Evolutionary conservation across 2,797 vertebrate species (phyloP).

Genomic region (Sebastolobus alascanus): DNA sequence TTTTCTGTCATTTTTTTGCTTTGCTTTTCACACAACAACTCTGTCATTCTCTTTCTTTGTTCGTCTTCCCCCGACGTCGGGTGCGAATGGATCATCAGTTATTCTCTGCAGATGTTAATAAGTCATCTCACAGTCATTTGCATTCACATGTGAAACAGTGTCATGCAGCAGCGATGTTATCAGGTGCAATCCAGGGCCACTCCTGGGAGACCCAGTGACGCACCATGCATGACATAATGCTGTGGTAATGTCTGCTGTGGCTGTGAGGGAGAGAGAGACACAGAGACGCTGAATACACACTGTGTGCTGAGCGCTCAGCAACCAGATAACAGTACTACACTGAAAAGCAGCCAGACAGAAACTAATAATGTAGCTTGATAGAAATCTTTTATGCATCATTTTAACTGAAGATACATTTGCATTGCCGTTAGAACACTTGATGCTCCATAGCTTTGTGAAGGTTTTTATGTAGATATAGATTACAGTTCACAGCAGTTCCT

Average conservation of each 20-base stretch:
- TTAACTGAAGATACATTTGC: constrained; percentile 6
- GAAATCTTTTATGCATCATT: constrained; percentile 16
- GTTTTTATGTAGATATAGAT: not conserved
- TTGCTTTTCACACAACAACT: not conserved
- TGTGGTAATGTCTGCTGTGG: constrained; percentile 69
- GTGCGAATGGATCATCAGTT: not conserved
- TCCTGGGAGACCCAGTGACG: constrained; percentile 80
- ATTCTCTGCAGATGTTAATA: constrained; percentile 32
- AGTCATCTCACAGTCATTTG: constrained; percentile 10
- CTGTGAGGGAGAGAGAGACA: constrained; percentile 49
- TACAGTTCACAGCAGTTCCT: not conserved
- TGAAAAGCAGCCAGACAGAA: constrained; percentile 29
- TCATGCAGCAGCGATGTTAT: constrained; percentile 63
- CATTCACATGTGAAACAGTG: constrained; percentile 43
- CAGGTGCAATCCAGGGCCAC: constrained; percentile 71
- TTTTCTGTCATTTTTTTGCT: constrained; percentile 7
- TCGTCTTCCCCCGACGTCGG: not conserved
- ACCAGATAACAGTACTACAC: constrained; percentile 25
- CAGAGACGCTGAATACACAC: constrained; percentile 29
- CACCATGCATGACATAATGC: constrained; percentile 74
- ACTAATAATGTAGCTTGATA: constrained; percentile 22
- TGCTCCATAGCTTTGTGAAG: not conserved
- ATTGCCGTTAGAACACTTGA: not conserved
- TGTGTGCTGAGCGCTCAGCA: constrained; percentile 28
- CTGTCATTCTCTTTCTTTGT: not conserved